phyloP scores from a whole-genome alignment of 2,113 vertebrate species.

The Scophthalmus maximus region DNA sequence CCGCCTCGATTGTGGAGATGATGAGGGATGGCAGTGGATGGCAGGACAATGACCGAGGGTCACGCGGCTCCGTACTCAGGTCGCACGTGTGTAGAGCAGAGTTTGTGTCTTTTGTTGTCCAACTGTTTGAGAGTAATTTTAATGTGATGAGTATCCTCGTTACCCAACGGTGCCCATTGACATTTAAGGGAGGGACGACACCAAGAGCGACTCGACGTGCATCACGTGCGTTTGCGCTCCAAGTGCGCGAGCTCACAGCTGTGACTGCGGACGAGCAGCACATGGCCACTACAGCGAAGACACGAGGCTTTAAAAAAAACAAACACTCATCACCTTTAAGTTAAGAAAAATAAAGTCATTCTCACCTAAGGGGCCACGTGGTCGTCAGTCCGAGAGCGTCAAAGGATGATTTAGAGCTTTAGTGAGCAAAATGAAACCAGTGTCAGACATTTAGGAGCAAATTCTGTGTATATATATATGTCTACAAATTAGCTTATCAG shows the following conservation, averaged over 20 bases:
- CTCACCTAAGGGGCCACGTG: no score
- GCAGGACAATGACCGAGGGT: constrained; percentile 33
- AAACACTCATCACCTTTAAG: no score
- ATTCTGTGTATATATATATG: no score
- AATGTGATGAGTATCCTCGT: constrained; percentile 23
- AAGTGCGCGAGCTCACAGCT: constrained; percentile 6
- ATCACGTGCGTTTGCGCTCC: neutral
- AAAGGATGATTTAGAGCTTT: no score
- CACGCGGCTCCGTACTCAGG: constrained; percentile 12
- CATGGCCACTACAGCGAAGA: neutral
- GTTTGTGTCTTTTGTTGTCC: neutral
- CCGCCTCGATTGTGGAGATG: constrained; percentile 9
- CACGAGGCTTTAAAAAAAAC: neutral
- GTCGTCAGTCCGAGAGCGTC: no score
- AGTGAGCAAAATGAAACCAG: no score
- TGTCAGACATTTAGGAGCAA: no score
- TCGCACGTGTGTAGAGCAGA: constrained; percentile 1
- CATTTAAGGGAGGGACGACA: constrained; percentile 10
- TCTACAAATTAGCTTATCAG: no score
- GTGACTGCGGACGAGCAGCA: neutral
- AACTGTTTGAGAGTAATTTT: neutral
- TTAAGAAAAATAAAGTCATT: no score
- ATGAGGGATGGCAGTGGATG: constrained; percentile 40
- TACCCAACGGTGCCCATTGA: constrained; percentile 13
- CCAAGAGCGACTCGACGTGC: neutral